Conservation (phyloP, 2,797 vertebrate species). For the Crax fasciolata region DNA sequence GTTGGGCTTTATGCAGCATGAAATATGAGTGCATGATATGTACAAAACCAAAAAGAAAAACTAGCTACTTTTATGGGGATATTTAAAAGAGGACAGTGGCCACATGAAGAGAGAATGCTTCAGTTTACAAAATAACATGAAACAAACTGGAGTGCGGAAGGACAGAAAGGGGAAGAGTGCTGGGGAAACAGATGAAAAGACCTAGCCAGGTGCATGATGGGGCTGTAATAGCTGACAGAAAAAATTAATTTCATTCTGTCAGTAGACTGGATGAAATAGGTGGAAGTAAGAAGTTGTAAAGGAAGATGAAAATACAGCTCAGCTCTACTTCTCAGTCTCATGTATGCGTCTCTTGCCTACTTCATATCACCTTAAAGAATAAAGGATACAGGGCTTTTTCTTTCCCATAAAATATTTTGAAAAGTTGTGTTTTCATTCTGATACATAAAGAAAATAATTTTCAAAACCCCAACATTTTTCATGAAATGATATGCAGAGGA, state of each 20-base stretch:
- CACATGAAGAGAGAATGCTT: background rate
- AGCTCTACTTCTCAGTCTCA: background rate
- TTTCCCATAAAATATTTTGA: constrained; percentile 16
- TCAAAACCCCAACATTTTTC: background rate
- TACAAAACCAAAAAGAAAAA: background rate
- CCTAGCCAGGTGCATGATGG: background rate
- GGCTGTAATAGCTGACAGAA: background rate
- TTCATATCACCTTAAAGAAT: background rate
- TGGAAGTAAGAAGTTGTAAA: background rate
- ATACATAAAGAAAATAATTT: background rate
- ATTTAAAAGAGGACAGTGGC: background rate
- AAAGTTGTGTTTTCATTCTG: background rate
- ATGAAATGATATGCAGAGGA: background rate
- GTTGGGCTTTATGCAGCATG: background rate
- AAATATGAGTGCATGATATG: background rate
- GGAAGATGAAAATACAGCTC: background rate
- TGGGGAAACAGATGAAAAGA: background rate
- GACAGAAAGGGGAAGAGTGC: background rate
- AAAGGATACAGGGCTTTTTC: background rate
- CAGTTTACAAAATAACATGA: background rate
- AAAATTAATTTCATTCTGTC: background rate
- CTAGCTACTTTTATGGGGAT: background rate
- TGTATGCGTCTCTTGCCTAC: background rate
- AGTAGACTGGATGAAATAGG: background rate
- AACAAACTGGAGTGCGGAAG: background rate